Base-by-base conservation (phyloP, 35 echinoderm and acorn worm species). In the Lytechinus variegatus region DNA sequence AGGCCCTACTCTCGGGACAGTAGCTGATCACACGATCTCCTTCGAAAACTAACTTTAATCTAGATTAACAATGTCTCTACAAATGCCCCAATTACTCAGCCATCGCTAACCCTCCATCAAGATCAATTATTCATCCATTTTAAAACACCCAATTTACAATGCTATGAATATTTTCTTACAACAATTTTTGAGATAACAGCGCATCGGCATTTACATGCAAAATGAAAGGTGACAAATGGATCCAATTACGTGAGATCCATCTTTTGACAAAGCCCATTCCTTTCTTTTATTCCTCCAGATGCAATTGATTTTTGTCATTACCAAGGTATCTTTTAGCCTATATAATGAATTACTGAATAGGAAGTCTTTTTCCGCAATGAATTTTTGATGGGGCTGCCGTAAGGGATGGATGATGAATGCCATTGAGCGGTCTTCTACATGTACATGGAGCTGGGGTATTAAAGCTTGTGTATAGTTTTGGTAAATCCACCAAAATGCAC, bases 331-430 rank as follows among this genome's bases (percentile, higher is more conserved):
- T 79, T 24, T 24, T 79, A 24, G 19, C 66, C 66, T 79, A 79
- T 24, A 79, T 79, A 79, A 79, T 79, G 66, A n/a, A 79, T 24
- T 79, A 79, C 19, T 79, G 66, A n/a, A 79, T 24, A 24, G 66
- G 4, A 79, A 79, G 66, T 79, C 66, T 79, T 79, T 79, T 79
- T 79, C 66, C 66, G 66, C 66, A 79, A 79, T 79, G 66, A 79
- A 79, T 79, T 19, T 79, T 79, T 79, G 16, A 79, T 79, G 66
- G 8, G n/a, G 66, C 66, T 79, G 66, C 24, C 19, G 66, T 79
- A 79, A 16, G 19, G n/a, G 19, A 24, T n/a, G n/a, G 66, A 79
- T 79, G 66, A 79, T 79, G 66, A 21, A 79, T n/a, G 19, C 66
- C 21, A 4, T 19, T 79, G 19, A 44, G 33, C 21, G 66, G n/a